A percentile compares a stretch with the other conserved stretches of the same genome.
Conservation (phyloP, 2,113 vertebrate species). For the Nicator chloris region DNA sequence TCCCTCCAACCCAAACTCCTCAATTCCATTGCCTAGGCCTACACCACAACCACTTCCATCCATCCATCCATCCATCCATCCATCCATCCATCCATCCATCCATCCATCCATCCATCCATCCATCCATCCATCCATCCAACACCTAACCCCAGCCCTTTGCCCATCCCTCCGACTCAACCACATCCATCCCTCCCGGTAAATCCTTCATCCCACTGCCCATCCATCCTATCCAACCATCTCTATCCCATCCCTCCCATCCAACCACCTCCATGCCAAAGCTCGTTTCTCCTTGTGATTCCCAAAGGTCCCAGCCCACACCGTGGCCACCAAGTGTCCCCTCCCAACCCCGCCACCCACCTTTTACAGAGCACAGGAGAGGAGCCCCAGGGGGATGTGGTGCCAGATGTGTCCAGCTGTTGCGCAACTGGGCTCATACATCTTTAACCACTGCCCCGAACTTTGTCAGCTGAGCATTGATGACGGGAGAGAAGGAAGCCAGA, state of each 20-base stretch:
- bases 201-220: neutral
- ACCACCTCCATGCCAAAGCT: neutral
- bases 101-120: neutral
- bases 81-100: neutral
- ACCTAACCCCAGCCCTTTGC: neutral
- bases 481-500: neutral
- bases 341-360: neutral
- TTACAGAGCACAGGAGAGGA: neutral
- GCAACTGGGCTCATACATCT: neutral
- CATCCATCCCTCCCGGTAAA: neutral
- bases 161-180: neutral
- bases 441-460: neutral
- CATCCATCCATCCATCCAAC: neutral
- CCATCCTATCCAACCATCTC: neutral
- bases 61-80: neutral
- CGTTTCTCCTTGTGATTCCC: neutral
- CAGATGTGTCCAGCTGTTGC: neutral
- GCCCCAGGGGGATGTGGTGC: rapidly evolving
- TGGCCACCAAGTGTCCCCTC: neutral
- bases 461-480: neutral
- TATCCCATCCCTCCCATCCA: rapidly evolving
- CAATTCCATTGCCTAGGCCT: too few species aligned
- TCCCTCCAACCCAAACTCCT: neutral
- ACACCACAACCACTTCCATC: neutral
- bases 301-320: neutral